Evolutionary conservation across 2,797 vertebrate genomes (phyloP).

Genomic region (Peromyscus eremicus): DNA sequence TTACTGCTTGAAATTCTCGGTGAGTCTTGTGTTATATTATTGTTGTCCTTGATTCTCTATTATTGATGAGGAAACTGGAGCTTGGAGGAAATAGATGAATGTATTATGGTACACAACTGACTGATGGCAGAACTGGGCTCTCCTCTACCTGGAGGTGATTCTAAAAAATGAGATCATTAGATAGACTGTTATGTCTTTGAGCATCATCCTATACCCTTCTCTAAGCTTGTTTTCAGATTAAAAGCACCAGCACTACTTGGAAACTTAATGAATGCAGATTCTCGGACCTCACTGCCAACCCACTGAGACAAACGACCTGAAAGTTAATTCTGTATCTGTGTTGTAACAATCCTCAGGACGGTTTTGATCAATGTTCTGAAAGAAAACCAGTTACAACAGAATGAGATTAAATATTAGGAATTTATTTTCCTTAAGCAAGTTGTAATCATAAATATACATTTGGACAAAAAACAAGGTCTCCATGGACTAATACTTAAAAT

Average conservation of each 20-base stretch:
- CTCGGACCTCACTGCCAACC: not conserved
- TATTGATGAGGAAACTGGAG: not conserved
- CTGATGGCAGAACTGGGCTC: not conserved
- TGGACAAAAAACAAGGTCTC: not conserved
- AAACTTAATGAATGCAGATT: not conserved
- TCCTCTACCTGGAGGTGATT: not conserved
- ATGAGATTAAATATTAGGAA: constrained; percentile 16
- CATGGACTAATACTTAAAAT: constrained; percentile 25
- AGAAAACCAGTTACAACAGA: not conserved
- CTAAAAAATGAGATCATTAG: not conserved
- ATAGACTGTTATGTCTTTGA: not conserved
- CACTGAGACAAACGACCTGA: not conserved
- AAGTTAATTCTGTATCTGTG: not conserved
- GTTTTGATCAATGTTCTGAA: not conserved
- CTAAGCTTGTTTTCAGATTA: not conserved
- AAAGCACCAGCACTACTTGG: not conserved
- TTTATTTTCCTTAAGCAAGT: constrained; percentile 44
- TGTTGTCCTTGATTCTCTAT: not conserved
- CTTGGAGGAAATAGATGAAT: not conserved
- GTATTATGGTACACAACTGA: not conserved
- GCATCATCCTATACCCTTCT: not conserved
- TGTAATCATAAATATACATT: not conserved
- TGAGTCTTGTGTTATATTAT: not conserved
- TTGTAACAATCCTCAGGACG: not conserved
- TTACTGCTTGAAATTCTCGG: not conserved